Percentiles rank a stretch among this genome's conserved stretches.
Evolutionary conservation across 2,888 invertebrate genomes (phyloP).

Genomic region (Sinhomidia bicolor): DNA sequence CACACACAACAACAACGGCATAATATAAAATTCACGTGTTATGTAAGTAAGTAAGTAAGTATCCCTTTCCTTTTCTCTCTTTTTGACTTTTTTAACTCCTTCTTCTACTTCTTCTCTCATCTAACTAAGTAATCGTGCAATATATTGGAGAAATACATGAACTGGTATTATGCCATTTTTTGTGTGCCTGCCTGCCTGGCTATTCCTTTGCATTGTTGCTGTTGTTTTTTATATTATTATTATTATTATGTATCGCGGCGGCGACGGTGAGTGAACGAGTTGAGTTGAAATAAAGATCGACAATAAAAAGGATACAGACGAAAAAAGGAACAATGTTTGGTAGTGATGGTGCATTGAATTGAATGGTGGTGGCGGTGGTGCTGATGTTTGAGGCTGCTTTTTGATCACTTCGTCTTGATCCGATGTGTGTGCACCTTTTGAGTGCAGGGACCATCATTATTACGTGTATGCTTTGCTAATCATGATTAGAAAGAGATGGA

Average conservation of each 20-base stretch:
- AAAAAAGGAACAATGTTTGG: slow-evolving; percentile 28
- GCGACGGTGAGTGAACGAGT: slow-evolving; percentile 15
- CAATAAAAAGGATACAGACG: slow-evolving; percentile 20
- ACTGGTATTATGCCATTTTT: slow-evolving; percentile 45
- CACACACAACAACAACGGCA: slow-evolving; percentile 13
- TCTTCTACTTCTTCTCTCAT: too few species aligned
- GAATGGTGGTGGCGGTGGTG: too few species aligned
- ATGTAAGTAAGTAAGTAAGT: slow-evolving; percentile 13
- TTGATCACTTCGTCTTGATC: not conserved
- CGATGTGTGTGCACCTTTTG: not conserved
- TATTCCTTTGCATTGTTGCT: too few species aligned
- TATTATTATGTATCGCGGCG: slow-evolving; percentile 7
- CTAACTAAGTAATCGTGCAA: not conserved
- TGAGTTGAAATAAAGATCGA: slow-evolving; percentile 59
- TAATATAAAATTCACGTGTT: slow-evolving; percentile 49
- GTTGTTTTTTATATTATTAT: not conserved
- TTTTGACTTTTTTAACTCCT: not conserved
- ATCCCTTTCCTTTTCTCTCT: slow-evolving; percentile 18
- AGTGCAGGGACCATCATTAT: not conserved
- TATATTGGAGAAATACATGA: slow-evolving; percentile 59
- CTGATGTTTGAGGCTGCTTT: not conserved
- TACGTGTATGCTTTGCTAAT: not conserved
- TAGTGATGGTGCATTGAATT: not conserved
- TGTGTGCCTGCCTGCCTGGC: too few species aligned
- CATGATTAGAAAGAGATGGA: not conserved